Percentiles rank a stretch among this genome's conserved stretches.
Conservation (phyloP, 2,113 vertebrate genomes). For the Ctenomys sociabilis region DNA sequence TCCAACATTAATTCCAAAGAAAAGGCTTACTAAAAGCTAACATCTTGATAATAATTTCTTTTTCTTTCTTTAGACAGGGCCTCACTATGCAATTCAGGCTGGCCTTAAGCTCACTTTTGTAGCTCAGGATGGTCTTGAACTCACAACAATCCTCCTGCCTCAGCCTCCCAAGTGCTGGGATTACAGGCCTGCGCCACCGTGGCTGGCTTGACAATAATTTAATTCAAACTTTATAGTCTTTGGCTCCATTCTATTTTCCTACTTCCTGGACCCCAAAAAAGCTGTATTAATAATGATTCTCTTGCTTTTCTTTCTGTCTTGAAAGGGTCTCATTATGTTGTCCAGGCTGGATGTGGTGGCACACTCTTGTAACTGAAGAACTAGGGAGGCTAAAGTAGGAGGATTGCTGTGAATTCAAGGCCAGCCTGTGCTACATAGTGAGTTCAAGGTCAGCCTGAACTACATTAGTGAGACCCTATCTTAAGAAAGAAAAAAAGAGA, state of each 20-base stretch:
- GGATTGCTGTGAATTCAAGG: neutral
- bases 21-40: slow-evolving; percentile 51
- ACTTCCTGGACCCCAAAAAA: neutral
- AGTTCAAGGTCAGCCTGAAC: neutral
- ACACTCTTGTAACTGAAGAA: neutral
- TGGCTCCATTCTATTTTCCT: neutral
- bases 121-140: no score
- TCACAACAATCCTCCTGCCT: no score
- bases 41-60: slow-evolving; percentile 4
- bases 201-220: no score
- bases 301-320: neutral
- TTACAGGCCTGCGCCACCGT: no score
- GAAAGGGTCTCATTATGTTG: neutral
- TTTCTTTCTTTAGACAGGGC: no score
- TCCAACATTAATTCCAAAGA: slow-evolving; percentile 10
- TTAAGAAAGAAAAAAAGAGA: neutral
- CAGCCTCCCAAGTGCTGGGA: no score
- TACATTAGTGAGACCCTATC: neutral
- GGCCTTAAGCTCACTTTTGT: no score
- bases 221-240: neutral
- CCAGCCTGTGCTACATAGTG: no score
- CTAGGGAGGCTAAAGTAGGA: neutral
- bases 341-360: neutral
- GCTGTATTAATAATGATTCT: neutral
- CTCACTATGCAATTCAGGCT: no score